phyloP scores from a whole-genome alignment of 2,888 invertebrate species.

The Drosophila infuscata region DNA sequence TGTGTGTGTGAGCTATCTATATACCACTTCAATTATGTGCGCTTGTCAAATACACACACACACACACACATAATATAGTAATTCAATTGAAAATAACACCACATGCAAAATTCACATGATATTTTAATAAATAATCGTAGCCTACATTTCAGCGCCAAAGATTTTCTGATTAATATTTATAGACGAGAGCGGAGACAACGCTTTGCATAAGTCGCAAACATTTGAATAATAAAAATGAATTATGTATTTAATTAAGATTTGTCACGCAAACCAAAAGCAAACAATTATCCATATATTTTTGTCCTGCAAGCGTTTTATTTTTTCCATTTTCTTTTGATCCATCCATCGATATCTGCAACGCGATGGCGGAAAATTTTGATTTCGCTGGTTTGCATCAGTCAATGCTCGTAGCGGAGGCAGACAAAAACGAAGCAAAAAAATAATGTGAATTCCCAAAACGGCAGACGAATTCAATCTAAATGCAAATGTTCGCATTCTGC shows the following conservation, averaged over 20 bases:
- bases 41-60: slow-evolving; percentile 21
- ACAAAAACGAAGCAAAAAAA: slow-evolving; percentile 16
- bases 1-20: slow-evolving; percentile 12
- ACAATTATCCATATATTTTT: slow-evolving; percentile 26
- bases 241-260: slow-evolving; percentile 81
- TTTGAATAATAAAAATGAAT: slow-evolving; percentile 81
- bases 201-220: slow-evolving; percentile 77
- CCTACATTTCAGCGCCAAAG: slow-evolving; percentile 21
- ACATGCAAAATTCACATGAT: slow-evolving; percentile 35
- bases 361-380: slow-evolving; percentile 63
- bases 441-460: slow-evolving; percentile 37
- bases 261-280: slow-evolving; percentile 49
- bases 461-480: slow-evolving; percentile 76
- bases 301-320: not conserved
- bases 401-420: slow-evolving; percentile 13
- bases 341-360: slow-evolving; percentile 47
- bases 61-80: slow-evolving; percentile 35
- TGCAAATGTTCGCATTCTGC: slow-evolving; percentile 73
- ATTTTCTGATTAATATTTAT: slow-evolving; percentile 76
- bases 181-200: slow-evolving; percentile 43
- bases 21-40: slow-evolving; percentile 51
- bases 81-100: slow-evolving; percentile 52
- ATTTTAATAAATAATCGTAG: slow-evolving; percentile 41
- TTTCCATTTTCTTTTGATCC: not conserved
- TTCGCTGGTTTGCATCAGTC: slow-evolving; percentile 72